Percentiles rank a stretch among this genome's conserved stretches.
Evolutionary conservation across 2,113 vertebrate genomes (phyloP).

Genomic region (Edolisoma coerulescens): DNA sequence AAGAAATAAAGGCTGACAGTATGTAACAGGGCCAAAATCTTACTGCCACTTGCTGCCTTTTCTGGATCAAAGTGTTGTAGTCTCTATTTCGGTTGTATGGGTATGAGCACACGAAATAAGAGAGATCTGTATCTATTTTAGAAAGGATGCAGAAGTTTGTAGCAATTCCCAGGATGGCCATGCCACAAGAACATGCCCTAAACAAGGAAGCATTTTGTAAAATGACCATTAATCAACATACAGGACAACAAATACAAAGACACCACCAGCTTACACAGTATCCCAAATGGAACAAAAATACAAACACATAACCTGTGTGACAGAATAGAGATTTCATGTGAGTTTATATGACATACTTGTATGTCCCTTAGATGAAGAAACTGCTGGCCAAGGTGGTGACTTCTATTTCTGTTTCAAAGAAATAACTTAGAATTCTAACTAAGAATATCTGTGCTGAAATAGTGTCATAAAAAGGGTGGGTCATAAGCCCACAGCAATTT

Average conservation of each 20-base stretch:
- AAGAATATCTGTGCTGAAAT: slow-evolving; percentile 58
- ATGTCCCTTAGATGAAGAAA: background rate
- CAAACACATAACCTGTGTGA: background rate
- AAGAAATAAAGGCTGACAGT: background rate
- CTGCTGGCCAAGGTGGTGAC: slow-evolving; percentile 8
- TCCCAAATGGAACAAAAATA: background rate
- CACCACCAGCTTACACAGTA: background rate
- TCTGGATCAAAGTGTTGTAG: background rate
- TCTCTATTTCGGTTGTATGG: background rate
- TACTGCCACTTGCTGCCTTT: background rate
- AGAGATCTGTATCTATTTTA: background rate
- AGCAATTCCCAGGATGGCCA: background rate
- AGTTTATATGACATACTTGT: background rate
- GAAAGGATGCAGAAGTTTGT: background rate
- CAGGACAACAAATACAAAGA: background rate
- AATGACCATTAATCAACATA: background rate
- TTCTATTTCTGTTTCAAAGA: slow-evolving; percentile 60
- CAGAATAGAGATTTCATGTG: background rate
- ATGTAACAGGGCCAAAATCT: background rate
- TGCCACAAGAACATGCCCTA: background rate
- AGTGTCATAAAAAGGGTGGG: slow-evolving; percentile 60
- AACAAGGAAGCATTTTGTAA: background rate
- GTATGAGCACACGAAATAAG: background rate
- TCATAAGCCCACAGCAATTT: slow-evolving; percentile 52
- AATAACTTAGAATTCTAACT: slow-evolving; percentile 46